A percentile compares a stretch with the other conserved stretches of the same genome.
Evolutionary conservation across 2,888 invertebrate genomes (phyloP).

Genomic region (Himalopsyche japonica): DNA sequence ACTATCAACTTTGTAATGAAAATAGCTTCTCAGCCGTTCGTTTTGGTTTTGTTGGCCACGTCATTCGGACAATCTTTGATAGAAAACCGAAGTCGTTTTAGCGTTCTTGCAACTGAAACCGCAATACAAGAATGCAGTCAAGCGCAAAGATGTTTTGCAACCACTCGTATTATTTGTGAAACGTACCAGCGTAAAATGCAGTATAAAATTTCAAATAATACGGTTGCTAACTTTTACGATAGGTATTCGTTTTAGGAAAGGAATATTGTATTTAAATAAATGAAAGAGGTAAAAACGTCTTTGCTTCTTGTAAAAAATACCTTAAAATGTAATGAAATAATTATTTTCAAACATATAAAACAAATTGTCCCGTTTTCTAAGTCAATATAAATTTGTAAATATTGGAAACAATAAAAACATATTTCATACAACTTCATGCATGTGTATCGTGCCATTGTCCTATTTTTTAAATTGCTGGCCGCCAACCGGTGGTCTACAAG

Average conservation of each 20-base stretch:
- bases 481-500: no score
- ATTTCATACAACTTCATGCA: no score
- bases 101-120: slow-evolving; percentile 9
- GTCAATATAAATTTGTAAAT: no score
- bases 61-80: background rate
- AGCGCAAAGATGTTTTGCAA: slow-evolving; percentile 11
- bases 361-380: no score
- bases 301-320: no score
- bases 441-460: no score
- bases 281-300: no score
- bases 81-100: slow-evolving; percentile 1
- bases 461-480: no score
- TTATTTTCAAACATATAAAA: no score
- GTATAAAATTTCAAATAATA: background rate
- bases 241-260: background rate
- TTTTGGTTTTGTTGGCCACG: background rate
- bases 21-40: background rate
- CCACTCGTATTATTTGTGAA: slow-evolving; percentile 11
- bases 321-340: no score
- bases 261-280: background rate
- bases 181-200: background rate
- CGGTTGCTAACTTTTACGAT: background rate
- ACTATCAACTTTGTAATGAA: background rate
- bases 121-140: slow-evolving; percentile 22
- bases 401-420: no score